Evolutionary conservation across 2,888 invertebrate species (phyloP).

Genomic region (Agrotis puta): DNA sequence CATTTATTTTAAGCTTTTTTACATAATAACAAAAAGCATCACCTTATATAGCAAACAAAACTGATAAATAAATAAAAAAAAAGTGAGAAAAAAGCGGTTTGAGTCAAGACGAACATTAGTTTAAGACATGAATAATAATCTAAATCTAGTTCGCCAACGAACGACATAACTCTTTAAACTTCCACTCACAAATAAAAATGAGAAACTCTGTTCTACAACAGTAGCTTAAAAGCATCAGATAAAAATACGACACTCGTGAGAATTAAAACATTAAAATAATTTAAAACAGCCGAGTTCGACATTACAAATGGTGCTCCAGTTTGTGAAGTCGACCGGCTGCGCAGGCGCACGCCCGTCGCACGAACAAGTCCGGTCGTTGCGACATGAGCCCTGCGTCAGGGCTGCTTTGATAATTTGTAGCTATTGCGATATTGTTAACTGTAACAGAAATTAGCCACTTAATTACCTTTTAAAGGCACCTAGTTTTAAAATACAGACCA

Average conservation of each 20-base stretch:
- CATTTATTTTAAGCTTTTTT: too few species aligned
- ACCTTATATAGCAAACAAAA: too few species aligned
- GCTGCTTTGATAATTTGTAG: slow-evolving; percentile 52
- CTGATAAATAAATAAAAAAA: too few species aligned
- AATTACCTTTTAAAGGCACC: background rate
- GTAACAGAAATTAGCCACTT: slow-evolving; percentile 21
- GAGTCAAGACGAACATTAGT: too few species aligned
- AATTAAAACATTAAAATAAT: slow-evolving; percentile 59
- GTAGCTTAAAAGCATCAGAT: slow-evolving; percentile 7
- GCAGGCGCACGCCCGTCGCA: slow-evolving; percentile 57
- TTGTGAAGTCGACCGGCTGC: slow-evolving; percentile 63
- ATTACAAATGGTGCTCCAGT: slow-evolving; percentile 61
- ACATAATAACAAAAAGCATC: too few species aligned
- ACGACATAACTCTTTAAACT: background rate
- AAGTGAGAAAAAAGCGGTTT: too few species aligned
- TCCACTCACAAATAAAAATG: background rate
- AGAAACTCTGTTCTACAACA: background rate
- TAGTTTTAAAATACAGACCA: too few species aligned
- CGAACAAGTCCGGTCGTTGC: slow-evolving; percentile 64
- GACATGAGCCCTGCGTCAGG: slow-evolving; percentile 63
- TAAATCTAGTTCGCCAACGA: too few species aligned
- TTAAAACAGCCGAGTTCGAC: slow-evolving; percentile 37
- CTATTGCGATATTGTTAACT: slow-evolving; percentile 43
- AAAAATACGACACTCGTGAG: slow-evolving; percentile 34
- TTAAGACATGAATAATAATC: too few species aligned